Evolutionary conservation across 2,113 vertebrate species (phyloP), one percentile per base, ranked within the genome.

Genomic region (Struthio camelus): DNA sequence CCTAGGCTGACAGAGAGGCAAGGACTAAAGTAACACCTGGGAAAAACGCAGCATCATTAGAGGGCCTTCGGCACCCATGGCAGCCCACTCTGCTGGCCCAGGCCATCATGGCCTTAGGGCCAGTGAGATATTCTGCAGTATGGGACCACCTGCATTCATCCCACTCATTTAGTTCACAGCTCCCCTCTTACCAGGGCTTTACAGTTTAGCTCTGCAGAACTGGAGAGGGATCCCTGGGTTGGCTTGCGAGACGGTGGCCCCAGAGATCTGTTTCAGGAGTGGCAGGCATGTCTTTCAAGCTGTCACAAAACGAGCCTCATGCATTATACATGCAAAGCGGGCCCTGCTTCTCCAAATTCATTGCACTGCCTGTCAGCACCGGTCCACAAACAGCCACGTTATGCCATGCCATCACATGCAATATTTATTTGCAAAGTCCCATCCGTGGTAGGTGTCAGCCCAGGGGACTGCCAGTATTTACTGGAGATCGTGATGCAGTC

Each of bases 221-320:
- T 22, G 51, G 4, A 11, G 9, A 19, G 23, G 67, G 69, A 72
- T 62, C 53, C 67, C 81, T 9, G 38, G 30, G 69, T 38, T 75
- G 42, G n/a, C 24, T 85, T 22, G 24, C 5, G 3, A 14, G 64
- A 30, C 0, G 0, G 50, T 9, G 70, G 48, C 78, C 86, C 51
- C 56, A 15, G 77, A 67, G 94, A 54, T 20, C 50, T 27, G 66
- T 24, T 30, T 94, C 40, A 2, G 6, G 14, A 89, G 67, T 48
- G 92, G 93, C 93, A 94, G 91, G 53, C 62, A 54, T 46, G 88
- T 70, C 80, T 84, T 93, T 87, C 80, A 62, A 75, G 48, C 62
- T 76, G 73, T 48, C 77, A 81, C 89, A 27, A 25, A 92, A 80
- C 0, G 6, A 94, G 30, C 32, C 46, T 71, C 85, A 69, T 53